phyloP scores from a whole-genome alignment of 2,888 invertebrate species.

The Rhamnusium bicolor region DNA sequence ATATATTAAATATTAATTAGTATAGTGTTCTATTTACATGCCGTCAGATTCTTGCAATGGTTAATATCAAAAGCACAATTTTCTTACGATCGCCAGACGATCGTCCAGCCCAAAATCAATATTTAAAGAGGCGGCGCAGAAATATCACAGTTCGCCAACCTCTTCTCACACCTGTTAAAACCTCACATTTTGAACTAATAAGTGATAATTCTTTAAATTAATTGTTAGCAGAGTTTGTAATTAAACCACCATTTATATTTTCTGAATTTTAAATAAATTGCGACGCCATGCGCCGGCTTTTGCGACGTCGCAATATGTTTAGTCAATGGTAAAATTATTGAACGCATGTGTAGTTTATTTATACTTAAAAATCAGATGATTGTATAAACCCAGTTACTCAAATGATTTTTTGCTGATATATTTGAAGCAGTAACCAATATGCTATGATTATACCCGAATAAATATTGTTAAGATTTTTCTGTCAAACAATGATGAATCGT shows the following conservation, averaged over 20 bases:
- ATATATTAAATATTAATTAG: conserved; percentile 38
- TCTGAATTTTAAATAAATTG: conserved; percentile 47
- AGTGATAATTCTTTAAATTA: background rate
- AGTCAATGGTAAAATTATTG: conserved; percentile 64
- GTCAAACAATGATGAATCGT: background rate
- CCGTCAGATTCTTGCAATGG: conserved; percentile 43
- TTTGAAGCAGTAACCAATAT: background rate
- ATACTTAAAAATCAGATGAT: conserved; percentile 22
- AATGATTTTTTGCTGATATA: background rate
- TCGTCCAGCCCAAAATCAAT: conserved; percentile 66
- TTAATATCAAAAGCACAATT: conserved; percentile 48
- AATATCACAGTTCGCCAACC: conserved; percentile 45
- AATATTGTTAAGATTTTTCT: background rate
- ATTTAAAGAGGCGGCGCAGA: conserved; percentile 63
- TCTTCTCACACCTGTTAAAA: conserved; percentile 44
- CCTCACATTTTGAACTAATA: background rate
- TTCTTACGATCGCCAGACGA: conserved; percentile 52
- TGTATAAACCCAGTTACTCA: background rate
- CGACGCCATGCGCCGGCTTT: conserved; percentile 64
- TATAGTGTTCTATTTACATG: conserved; percentile 46
- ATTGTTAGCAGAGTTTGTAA: conserved; percentile 7
- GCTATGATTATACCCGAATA: background rate
- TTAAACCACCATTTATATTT: conserved; percentile 15
- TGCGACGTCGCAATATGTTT: conserved; percentile 64
- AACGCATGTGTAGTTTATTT: conserved; percentile 57